Percentiles rank a stretch among this genome's conserved stretches.
Evolutionary conservation across 2,797 vertebrate species (phyloP).

Genomic region (Hippocampus kuda): DNA sequence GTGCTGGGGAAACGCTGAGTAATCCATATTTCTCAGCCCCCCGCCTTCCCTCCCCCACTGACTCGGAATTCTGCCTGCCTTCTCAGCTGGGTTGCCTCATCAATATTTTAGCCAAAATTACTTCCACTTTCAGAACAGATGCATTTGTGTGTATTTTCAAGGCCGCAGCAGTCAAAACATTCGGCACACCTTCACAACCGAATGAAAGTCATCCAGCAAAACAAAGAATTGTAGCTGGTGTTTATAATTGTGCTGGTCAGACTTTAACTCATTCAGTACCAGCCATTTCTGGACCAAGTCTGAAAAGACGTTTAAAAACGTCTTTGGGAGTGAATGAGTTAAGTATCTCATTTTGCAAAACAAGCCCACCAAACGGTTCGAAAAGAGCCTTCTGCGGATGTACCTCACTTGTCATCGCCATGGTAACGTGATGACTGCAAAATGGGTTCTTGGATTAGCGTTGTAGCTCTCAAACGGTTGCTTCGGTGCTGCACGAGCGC

Average conservation of each 20-base stretch:
- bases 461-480: not conserved
- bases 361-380: not conserved
- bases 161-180: not conserved
- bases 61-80: not conserved
- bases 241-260: not conserved
- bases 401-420: not conserved
- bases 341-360: not conserved
- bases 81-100: not conserved
- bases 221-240: not conserved
- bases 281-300: no score
- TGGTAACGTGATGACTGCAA: not conserved
- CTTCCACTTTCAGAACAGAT: not conserved
- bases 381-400: not conserved
- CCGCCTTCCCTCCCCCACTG: not conserved
- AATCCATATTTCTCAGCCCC: not conserved
- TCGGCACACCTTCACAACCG: not conserved
- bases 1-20: conserved; percentile 4
- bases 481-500: not conserved
- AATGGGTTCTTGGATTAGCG: not conserved
- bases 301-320: no score
- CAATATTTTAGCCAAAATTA: not conserved
- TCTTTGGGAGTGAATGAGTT: no score
- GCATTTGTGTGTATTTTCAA: not conserved
- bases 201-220: not conserved
- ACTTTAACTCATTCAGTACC: no score